Evolutionary conservation across 2,888 invertebrate genomes (phyloP).

Genomic region (Chironomus tentans): DNA sequence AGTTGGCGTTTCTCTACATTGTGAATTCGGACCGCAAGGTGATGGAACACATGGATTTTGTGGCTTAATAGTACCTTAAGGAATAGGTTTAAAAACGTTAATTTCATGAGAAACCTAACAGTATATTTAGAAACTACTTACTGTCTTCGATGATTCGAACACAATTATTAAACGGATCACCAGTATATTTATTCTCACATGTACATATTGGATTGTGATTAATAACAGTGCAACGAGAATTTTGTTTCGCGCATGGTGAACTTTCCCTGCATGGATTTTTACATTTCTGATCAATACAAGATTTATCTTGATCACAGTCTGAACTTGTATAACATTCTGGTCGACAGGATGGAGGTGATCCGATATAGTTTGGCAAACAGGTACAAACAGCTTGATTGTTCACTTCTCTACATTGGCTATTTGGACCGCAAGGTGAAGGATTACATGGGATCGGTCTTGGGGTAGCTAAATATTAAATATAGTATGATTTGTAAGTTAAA

Average conservation of each 20-base stretch:
- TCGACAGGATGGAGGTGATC: slow-evolving; percentile 54
- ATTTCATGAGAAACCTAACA: no score
- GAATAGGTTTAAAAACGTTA: no score
- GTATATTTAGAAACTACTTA: background rate
- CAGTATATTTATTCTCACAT: slow-evolving; percentile 51
- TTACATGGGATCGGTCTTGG: slow-evolving; percentile 45
- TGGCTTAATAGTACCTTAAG: slow-evolving; percentile 31
- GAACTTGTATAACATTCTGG: slow-evolving; percentile 67
- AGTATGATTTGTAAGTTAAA: no score
- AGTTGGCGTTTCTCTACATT: slow-evolving; percentile 63
- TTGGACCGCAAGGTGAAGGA: slow-evolving; percentile 58
- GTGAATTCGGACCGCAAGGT: slow-evolving; percentile 75
- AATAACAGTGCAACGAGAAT: slow-evolving; percentile 49
- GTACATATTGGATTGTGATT: slow-evolving; percentile 56
- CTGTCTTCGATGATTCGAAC: background rate
- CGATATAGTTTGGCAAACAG: slow-evolving; percentile 52
- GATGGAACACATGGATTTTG: slow-evolving; percentile 68
- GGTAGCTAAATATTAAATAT: slow-evolving; percentile 34
- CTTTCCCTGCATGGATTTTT: slow-evolving; percentile 55
- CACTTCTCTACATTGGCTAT: slow-evolving; percentile 53
- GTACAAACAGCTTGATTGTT: slow-evolving; percentile 56
- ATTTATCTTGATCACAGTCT: slow-evolving; percentile 66
- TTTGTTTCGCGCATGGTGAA: slow-evolving; percentile 58
- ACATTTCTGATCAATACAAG: slow-evolving; percentile 57
- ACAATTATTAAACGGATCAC: slow-evolving; percentile 55